Conservation (phyloP, 2,113 vertebrate species). For the Colossoma macropomum region DNA sequence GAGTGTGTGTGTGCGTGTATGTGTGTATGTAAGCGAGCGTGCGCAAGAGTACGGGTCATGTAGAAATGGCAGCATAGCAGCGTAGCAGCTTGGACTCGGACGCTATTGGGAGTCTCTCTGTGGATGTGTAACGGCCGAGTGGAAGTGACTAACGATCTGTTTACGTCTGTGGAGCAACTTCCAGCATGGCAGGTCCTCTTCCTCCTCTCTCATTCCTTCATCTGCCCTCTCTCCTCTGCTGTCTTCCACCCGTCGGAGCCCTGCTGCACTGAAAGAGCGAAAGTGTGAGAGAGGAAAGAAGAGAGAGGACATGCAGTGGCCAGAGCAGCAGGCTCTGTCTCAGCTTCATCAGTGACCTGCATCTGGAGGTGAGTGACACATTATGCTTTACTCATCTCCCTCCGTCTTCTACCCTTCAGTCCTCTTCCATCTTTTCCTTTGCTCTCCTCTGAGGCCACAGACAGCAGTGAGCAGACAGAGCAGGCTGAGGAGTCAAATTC, state of each 20-base stretch:
- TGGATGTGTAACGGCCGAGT: constrained; percentile 49
- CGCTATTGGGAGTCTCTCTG: background rate
- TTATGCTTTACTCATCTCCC: background rate
- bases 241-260: constrained; percentile 20
- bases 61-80: background rate
- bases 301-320: constrained; percentile 49
- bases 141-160: constrained; percentile 24
- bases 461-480: background rate
- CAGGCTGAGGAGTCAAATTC: background rate
- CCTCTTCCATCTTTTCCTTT: background rate
- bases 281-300: constrained; percentile 2
- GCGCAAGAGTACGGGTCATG: constrained; percentile 34
- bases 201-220: constrained; percentile 1
- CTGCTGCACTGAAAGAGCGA: constrained; percentile 36
- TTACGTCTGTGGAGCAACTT: constrained; percentile 19
- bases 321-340: constrained; percentile 39
- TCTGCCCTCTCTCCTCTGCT: constrained; percentile 10
- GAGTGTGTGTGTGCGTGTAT: background rate
- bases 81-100: constrained; percentile 9
- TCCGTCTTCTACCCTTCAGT: background rate
- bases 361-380: constrained; percentile 51
- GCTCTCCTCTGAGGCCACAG: background rate
- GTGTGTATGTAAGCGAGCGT: background rate
- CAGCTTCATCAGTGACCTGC: constrained; percentile 47
- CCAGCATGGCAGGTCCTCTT: constrained; percentile 43